Base-by-base conservation (phyloP, 2,888 invertebrate species). In the Watsonalla cultraria region DNA sequence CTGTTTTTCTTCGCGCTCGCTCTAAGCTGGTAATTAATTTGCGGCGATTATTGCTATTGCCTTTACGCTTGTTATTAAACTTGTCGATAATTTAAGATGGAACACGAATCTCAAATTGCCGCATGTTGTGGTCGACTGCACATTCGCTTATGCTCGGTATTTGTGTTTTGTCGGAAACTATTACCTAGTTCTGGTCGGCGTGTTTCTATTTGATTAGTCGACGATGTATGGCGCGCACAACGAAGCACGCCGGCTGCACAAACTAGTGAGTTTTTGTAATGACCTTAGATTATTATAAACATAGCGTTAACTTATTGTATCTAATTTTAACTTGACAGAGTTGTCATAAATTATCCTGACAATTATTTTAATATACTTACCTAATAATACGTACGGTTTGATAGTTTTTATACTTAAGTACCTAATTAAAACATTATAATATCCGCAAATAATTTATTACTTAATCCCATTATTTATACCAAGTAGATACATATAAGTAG, bases 31-130 rank as follows among this genome's bases (percentile, higher is more conserved):
- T 82, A 85, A 86, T 86, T 86, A 86, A 88, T 86, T 86, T 82
- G 78, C 78, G 72, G 73, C 83, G 80, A 86, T 87, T 86, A 85
- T 84, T 80, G 81, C 82, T 76, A 80, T 84, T 85, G 80, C 77
- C 68, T 82, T 78, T 76, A 81, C 71, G 84, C 83, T 84, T 86
- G 85, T 87, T 88, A 86, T 88, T 84, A 86, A 86, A 86, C 80
- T 83, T 87, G 88, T 85, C 82, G 86, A 86, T 89, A 87, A 88
- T 85, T 88, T 84, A 83, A 87, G 85, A 83, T 80, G 83, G 76
- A 83, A 88, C 87, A 87, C 75, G 84, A 74, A 70, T 80, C 81
- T 85, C 74, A 86, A 86, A 87, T 88, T 86, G 87, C 78, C 63
- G 69, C 77, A 2, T 24, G 85, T 84, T 77, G 74, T 81, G 84